Conservation (phyloP, 2,888 invertebrate genomes). For the Acanthococcus lagerstroemiae region DNA sequence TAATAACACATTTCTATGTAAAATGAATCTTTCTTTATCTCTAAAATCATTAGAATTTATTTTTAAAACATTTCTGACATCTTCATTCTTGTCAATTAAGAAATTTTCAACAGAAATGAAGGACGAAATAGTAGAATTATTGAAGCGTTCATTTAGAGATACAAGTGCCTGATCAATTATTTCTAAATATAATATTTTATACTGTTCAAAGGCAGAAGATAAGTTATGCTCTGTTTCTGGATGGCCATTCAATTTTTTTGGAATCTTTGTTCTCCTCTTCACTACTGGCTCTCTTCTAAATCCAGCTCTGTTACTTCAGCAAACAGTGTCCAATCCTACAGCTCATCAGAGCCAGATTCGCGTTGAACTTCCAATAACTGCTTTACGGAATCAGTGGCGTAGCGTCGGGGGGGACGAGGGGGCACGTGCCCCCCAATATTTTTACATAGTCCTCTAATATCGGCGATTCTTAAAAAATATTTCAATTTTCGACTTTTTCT, state of each 20-base stretch:
- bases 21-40: not conserved
- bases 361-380: too few relatives aligned
- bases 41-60: too few relatives aligned
- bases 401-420: too few relatives aligned
- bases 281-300: not conserved
- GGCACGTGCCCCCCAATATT: too few relatives aligned
- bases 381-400: too few relatives aligned
- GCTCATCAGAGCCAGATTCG: not conserved
- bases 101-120: too few relatives aligned
- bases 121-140: not conserved
- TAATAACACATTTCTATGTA: too few relatives aligned
- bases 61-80: not conserved
- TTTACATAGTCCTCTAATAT: too few relatives aligned
- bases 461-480: too few relatives aligned
- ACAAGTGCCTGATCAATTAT: not conserved
- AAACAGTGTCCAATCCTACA: not conserved
- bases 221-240: slow-evolving; percentile 1
- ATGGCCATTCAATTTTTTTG: not conserved
- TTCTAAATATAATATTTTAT: too few relatives aligned
- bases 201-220: not conserved
- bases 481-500: too few relatives aligned
- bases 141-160: not conserved
- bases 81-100: not conserved
- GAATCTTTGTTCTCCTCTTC: not conserved
- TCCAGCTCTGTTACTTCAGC: not conserved